phyloP scores from a whole-genome alignment of 2,113 vertebrate genomes.

The Zingel zingel region DNA sequence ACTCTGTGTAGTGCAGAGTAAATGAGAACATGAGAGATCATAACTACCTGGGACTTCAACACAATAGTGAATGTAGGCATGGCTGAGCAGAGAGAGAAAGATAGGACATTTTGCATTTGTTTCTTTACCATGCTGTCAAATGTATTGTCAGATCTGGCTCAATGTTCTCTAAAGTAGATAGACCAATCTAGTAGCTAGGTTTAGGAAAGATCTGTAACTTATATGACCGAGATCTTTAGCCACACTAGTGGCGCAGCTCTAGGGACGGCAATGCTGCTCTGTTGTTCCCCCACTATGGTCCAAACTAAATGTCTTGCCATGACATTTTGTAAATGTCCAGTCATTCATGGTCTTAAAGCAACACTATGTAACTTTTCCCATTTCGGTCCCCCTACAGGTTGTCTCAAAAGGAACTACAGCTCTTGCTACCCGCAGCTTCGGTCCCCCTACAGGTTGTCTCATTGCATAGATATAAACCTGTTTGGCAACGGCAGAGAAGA shows the following conservation, averaged over 20 bases:
- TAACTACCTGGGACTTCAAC: background rate
- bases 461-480: no score
- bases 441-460: no score
- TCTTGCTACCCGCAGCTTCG: no score
- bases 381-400: no score
- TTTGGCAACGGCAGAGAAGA: no score
- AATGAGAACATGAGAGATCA: constrained; percentile 7
- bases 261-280: background rate
- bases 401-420: no score
- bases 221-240: background rate
- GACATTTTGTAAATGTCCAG: background rate
- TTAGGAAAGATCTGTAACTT: background rate
- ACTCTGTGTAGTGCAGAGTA: background rate
- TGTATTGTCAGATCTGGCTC: background rate
- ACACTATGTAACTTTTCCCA: no score
- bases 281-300: background rate
- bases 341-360: background rate
- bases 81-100: background rate
- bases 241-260: background rate
- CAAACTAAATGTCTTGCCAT: background rate
- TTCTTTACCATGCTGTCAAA: no score
- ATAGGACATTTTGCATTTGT: background rate
- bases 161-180: background rate
- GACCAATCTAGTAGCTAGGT: background rate
- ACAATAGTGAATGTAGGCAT: background rate